phyloP scores from a whole-genome alignment of 1,140 invertebrate genomes.

The Pseudomyrmex dendroicus region DNA sequence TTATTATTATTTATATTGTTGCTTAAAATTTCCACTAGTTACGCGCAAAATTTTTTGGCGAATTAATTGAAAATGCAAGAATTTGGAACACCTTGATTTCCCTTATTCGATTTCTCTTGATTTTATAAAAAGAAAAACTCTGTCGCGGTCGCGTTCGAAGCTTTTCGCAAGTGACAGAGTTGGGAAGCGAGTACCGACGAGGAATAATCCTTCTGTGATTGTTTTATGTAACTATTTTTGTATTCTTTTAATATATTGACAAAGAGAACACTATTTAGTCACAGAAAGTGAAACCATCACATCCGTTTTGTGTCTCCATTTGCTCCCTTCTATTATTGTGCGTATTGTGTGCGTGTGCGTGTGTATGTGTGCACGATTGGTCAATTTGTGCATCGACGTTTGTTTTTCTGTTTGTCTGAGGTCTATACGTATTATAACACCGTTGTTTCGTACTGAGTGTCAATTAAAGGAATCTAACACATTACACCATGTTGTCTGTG shows the following conservation, averaged over 20 bases:
- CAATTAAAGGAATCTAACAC: conserved; percentile 58
- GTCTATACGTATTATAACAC: conserved; percentile 55
- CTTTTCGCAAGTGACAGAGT: conserved; percentile 1
- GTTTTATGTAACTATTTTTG: not conserved
- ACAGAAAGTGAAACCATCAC: not conserved
- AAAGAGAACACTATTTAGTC: not conserved
- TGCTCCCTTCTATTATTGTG: not conserved
- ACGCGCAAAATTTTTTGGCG: not conserved
- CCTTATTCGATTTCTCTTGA: not conserved
- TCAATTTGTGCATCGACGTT: conserved; percentile 64
- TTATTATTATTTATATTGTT: conserved; percentile 11
- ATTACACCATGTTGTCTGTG: conserved; percentile 62
- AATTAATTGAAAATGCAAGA: not conserved
- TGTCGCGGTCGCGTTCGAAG: conserved; percentile 1
- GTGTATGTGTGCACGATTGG: conserved; percentile 68
- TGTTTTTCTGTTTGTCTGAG: conserved; percentile 60
- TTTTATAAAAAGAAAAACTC: not conserved
- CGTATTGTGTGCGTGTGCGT: conserved; percentile 44
- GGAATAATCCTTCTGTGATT: conserved; percentile 13
- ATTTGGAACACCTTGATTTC: not conserved
- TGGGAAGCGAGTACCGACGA: not conserved
- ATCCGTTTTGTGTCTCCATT: not conserved
- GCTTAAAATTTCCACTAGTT: not conserved
- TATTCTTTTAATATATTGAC: not conserved
- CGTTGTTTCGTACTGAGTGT: conserved; percentile 60